Percentiles rank a stretch among this genome's conserved stretches.
These are phyloP conservation scores for Fabriciana adippe DNA, from an alignment of 2,888 invertebrate species.

Conservation along the genomic window DNA sequence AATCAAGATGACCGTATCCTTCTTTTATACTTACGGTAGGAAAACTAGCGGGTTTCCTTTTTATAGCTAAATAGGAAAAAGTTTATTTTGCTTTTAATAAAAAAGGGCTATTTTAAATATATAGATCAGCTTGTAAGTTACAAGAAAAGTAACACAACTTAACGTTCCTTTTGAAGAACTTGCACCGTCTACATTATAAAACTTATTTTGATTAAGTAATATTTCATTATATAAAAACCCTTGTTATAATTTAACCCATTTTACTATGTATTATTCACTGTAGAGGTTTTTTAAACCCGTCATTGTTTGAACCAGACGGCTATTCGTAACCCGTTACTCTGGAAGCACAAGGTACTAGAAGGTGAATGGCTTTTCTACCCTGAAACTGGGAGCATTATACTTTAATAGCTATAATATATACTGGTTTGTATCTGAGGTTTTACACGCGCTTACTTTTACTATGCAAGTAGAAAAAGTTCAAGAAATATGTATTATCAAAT, in stretches of 20 bases:
- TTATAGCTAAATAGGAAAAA: no score
- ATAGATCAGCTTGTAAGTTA: no score
- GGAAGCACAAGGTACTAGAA: conserved; percentile 70
- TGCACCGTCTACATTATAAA: not conserved
- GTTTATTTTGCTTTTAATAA: not conserved
- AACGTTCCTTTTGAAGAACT: not conserved
- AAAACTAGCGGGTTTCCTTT: not conserved
- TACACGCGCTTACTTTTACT: not conserved
- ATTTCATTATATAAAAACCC: no score
- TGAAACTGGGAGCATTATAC: conserved; percentile 65
- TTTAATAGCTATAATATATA: conserved; percentile 54
- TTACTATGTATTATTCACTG: conserved; percentile 53
- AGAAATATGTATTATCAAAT: no score
- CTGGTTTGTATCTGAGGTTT: conserved; percentile 5
- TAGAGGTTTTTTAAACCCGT: conserved; percentile 65
- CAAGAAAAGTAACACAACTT: not conserved
- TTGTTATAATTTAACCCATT: conserved; percentile 43
- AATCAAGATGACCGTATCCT: not conserved
- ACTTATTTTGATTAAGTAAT: no score
- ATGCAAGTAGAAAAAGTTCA: no score
- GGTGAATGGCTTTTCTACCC: conserved; percentile 71
- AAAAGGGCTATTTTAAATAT: no score
- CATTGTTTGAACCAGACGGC: conserved; percentile 63
- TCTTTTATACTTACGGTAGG: conserved; percentile 6
- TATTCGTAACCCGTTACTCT: conserved; percentile 70